Evolutionary conservation across 2,888 invertebrate species (phyloP), one percentile per base, ranked within the genome.

Genomic region (Tortricodes alternella): DNA sequence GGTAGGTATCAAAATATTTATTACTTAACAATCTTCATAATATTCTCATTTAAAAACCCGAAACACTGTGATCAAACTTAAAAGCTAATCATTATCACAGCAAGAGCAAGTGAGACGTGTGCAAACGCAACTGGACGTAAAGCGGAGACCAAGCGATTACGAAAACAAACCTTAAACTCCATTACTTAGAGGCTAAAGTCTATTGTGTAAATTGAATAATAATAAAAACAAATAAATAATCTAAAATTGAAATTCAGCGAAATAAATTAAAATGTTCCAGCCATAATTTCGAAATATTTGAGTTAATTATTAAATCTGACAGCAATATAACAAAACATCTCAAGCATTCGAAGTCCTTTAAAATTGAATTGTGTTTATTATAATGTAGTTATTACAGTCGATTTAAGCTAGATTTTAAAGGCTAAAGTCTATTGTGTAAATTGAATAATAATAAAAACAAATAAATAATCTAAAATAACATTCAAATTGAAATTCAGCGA

Each of bases 41-140:
- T 46, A 32, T 11, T 35, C 34, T 41, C 18, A 41, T 53, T 13
- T 34, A 3, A 48, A n/a, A 46, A 37, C 46, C 37, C 15, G 11
- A 8, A 23, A 46, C 32, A 19, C 11, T 27, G 29, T 49, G 35
- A 16, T 21, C n/a, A 27, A 44, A 44, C 48, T 55, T 55, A 55
- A 27, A 38, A 15, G n/a, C 48, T 55, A 55, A n/a, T 16, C 9
- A 27, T 32, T 46, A 55, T 55, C 48, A 49, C 55, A 55, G 48
- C 23, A 24, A 37, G 46, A 48, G 34, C 48, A 32, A 29, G 41
- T 35, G 6, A 34, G 18, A 35, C 55, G 35, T 55, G 55, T 15
- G 41, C 9, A 21, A 55, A 35, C 48, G 55, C 35, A 48, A 27
- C 27, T 15, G 49, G 55, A 35, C 43, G 48, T 29, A 35, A 43